Conservation (phyloP, 2,888 invertebrate genomes). For the Amphipyra berbera region DNA sequence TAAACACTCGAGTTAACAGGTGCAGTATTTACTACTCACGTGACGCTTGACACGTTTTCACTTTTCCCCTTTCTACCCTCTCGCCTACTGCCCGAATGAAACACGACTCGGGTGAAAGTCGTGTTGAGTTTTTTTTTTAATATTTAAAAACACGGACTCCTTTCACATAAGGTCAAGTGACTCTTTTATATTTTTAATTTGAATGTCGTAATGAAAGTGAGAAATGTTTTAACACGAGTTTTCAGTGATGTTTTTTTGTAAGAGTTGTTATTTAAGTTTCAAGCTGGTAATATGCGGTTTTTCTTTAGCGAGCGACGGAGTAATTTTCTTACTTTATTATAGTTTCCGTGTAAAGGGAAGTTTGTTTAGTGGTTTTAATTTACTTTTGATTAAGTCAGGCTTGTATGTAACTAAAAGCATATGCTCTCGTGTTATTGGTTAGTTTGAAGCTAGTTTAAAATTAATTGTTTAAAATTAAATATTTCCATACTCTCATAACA, state of each 20-base stretch:
- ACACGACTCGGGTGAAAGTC: constrained; percentile 25
- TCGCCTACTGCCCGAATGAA: constrained; percentile 55
- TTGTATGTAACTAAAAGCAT: too few species aligned
- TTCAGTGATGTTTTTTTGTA: constrained; percentile 24
- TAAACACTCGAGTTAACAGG: constrained; percentile 58
- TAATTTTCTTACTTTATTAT: constrained; percentile 20
- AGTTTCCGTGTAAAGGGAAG: constrained; percentile 1
- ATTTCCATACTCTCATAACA: too few species aligned
- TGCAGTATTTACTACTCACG: constrained; percentile 62
- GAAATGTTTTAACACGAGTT: constrained; percentile 23
- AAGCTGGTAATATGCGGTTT: constrained; percentile 14
- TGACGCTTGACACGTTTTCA: constrained; percentile 85
- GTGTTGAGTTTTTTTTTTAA: constrained; percentile 37
- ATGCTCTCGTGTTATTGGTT: too few species aligned
- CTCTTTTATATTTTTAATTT: constrained; percentile 60
- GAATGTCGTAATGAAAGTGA: constrained; percentile 59
- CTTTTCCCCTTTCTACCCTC: constrained; percentile 71
- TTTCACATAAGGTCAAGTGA: constrained; percentile 65
- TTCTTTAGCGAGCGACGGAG: constrained; percentile 6
- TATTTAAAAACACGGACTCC: constrained; percentile 38
- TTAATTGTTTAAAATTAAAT: too few species aligned
- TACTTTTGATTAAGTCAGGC: neutral
- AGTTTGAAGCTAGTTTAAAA: too few species aligned
- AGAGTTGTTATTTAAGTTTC: constrained; percentile 34
- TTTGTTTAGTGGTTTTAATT: constrained; percentile 9